Percentiles rank a stretch among this genome's conserved stretches.
These are phyloP conservation scores for Alexandromys oeconomus DNA, from an alignment of 2,797 vertebrate genomes.

Conservation along the genomic window DNA sequence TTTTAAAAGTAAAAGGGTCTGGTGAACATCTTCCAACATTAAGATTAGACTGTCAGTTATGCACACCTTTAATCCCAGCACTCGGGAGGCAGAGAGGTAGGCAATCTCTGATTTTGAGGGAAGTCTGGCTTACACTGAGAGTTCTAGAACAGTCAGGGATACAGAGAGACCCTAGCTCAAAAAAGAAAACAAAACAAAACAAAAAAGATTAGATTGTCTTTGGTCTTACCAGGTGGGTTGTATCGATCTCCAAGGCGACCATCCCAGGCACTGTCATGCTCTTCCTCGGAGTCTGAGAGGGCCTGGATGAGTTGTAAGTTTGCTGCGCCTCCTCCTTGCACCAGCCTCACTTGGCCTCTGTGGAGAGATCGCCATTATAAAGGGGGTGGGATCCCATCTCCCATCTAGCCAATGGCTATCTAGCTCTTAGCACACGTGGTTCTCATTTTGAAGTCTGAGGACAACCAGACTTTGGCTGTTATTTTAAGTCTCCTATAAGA, in stretches of 20 bases:
- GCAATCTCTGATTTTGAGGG: neutral
- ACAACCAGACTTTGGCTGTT: neutral
- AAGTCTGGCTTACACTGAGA: neutral
- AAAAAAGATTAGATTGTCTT: neutral
- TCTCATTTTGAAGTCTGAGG: neutral
- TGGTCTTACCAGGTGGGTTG: conserved; percentile 93
- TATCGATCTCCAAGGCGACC: conserved; percentile 94
- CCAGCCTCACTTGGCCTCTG: conserved; percentile 96
- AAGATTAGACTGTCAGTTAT: neutral
- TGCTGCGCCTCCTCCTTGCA: conserved; percentile 94
- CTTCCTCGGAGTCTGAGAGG: conserved; percentile 95
- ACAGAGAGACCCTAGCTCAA: neutral
- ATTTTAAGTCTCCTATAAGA: conserved; percentile 33
- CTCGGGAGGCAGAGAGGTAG: neutral
- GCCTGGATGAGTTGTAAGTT: conserved; percentile 95
- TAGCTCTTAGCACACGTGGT: conserved; percentile 4
- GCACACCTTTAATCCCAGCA: neutral
- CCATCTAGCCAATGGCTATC: conserved; percentile 43
- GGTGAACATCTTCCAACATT: conserved; percentile 23
- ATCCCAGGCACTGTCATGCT: conserved; percentile 96
- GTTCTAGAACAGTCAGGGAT: neutral
- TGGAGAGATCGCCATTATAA: conserved; percentile 67
- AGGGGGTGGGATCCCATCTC: conserved; percentile 29
- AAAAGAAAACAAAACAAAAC: neutral
- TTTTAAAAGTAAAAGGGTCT: neutral